Percentiles rank a stretch among this genome's conserved stretches.
Conservation (phyloP, 2,888 invertebrate genomes). For the Poecilus cupreus region DNA sequence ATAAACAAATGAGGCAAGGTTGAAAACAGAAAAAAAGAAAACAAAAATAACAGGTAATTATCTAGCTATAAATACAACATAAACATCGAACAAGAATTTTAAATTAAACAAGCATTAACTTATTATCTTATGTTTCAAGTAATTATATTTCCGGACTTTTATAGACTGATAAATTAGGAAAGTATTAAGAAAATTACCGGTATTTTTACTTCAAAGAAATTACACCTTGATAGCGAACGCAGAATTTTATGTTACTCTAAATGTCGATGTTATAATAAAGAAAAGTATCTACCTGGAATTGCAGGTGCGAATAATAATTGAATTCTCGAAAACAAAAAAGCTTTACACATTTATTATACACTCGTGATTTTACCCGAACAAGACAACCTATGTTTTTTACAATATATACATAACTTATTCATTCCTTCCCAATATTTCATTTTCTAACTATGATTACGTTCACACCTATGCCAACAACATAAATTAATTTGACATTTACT, state of each 20-base stretch:
- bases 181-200: slow-evolving; percentile 53
- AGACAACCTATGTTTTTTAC: neutral
- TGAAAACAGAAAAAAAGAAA: slow-evolving; percentile 34
- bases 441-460: too few relatives aligned
- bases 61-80: slow-evolving; percentile 53
- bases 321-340: neutral
- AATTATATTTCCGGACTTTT: slow-evolving; percentile 58
- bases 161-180: slow-evolving; percentile 56
- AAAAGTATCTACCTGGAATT: slow-evolving; percentile 1
- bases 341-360: neutral
- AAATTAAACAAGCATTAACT: slow-evolving; percentile 55
- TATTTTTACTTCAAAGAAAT: slow-evolving; percentile 25
- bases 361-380: neutral
- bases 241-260: slow-evolving; percentile 25
- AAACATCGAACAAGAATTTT: slow-evolving; percentile 57
- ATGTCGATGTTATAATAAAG: slow-evolving; percentile 16
- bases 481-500: too few relatives aligned
- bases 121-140: slow-evolving; percentile 54
- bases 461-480: too few relatives aligned
- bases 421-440: too few relatives aligned
- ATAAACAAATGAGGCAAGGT: slow-evolving; percentile 50
- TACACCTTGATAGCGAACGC: neutral
- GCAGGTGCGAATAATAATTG: slow-evolving; percentile 1
- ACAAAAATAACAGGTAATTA: slow-evolving; percentile 50
- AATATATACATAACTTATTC: too few relatives aligned